Conservation (phyloP, 1,140 invertebrate species). For the Catajapyx aquilonaris region DNA sequence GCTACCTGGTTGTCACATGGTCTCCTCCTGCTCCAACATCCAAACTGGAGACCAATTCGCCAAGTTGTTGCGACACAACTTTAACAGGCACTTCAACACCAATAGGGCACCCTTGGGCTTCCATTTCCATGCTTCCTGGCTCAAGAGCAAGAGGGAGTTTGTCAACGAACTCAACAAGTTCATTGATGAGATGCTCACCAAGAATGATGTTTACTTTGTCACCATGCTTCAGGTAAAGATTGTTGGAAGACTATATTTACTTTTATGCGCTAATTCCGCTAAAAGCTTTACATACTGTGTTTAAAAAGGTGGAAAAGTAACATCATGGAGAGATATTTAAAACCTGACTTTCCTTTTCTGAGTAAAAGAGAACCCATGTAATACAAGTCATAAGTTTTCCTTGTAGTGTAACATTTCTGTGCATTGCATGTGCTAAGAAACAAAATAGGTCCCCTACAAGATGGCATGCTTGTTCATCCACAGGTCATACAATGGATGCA, state of each 20-base stretch:
- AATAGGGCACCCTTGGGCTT: conserved; percentile 86
- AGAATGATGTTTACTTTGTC: conserved; percentile 85
- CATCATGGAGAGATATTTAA: not conserved
- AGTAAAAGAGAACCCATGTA: too few relatives aligned
- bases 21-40: conserved; percentile 82
- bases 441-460: too few relatives aligned
- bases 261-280: not conserved
- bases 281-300: too few relatives aligned
- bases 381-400: too few relatives aligned
- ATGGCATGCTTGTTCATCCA: conserved; percentile 10
- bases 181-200: conserved; percentile 74
- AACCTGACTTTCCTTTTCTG: too few relatives aligned
- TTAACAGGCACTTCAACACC: conserved; percentile 76
- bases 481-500: conserved; percentile 95
- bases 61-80: conserved; percentile 73
- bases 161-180: conserved; percentile 79
- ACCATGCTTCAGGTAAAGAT: conserved; percentile 57
- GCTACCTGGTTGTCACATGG: conserved; percentile 79
- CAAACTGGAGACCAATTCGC: conserved; percentile 71
- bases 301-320: too few relatives aligned
- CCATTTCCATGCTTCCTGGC: conserved; percentile 86
- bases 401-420: too few relatives aligned
- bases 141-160: conserved; percentile 84
- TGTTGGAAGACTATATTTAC: conserved; percentile 1
- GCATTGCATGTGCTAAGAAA: too few relatives aligned